Percentiles rank a stretch among this genome's conserved stretches.
phyloP scores from a whole-genome alignment of 1,140 invertebrate species.

The Meloidogyne floridensis region DNA sequence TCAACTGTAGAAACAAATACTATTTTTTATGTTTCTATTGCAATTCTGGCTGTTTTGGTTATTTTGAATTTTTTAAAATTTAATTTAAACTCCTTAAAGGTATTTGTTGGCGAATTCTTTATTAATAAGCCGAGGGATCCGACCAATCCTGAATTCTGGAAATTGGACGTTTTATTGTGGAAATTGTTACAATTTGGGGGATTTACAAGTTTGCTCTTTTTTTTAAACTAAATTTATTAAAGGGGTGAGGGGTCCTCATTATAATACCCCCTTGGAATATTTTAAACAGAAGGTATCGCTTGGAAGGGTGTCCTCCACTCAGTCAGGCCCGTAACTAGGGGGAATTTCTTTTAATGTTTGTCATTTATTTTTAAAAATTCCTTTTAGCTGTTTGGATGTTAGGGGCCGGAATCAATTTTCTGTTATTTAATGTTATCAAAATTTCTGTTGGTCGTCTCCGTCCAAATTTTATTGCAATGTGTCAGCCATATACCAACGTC shows the following conservation, averaged over 20 bases:
- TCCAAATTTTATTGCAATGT: conserved; percentile 13
- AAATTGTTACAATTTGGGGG: neutral
- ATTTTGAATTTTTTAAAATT: neutral
- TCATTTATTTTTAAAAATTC: neutral
- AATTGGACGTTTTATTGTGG: conserved; percentile 9
- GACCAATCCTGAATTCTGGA: neutral
- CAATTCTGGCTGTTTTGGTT: neutral
- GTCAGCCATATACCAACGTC: neutral
- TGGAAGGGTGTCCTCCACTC: no score
- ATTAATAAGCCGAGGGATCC: neutral
- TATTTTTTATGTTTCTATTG: conserved; percentile 1
- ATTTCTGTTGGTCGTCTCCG: conserved; percentile 22
- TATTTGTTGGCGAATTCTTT: neutral
- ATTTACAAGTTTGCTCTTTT: conserved; percentile 1
- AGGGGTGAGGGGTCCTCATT: no score
- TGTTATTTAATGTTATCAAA: conserved; percentile 15
- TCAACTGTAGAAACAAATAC: neutral
- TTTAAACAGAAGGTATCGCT: no score
- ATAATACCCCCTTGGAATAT: no score
- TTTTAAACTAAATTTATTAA: neutral
- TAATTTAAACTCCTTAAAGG: neutral
- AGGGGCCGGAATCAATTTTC: conserved; percentile 6
- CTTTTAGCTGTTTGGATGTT: conserved; percentile 17
- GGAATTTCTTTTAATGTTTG: no score
- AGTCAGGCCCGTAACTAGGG: no score